phyloP scores from a whole-genome alignment of 2,113 vertebrate genomes.

The Heteronetta atricapilla region DNA sequence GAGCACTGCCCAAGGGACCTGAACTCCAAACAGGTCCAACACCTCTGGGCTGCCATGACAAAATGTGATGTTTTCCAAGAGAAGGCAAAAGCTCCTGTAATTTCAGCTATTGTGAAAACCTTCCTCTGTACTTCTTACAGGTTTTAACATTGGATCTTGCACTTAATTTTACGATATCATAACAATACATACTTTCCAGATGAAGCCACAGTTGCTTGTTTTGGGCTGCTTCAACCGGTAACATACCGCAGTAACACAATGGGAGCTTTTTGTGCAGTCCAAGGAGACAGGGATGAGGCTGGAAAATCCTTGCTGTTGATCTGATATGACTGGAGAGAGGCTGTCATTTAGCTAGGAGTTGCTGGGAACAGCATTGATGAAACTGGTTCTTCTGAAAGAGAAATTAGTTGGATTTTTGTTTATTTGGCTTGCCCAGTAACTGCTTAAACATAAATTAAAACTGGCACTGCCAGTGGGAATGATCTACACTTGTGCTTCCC shows the following conservation, averaged over 20 bases:
- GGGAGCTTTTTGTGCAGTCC: neutral
- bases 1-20: neutral
- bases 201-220: neutral
- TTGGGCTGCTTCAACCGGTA: neutral
- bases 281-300: neutral
- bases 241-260: neutral
- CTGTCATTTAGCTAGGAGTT: neutral
- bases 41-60: neutral
- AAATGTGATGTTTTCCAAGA: neutral
- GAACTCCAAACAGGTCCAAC: neutral
- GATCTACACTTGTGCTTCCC: neutral
- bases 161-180: neutral
- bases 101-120: neutral
- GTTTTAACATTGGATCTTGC: neutral
- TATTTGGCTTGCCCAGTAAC: neutral
- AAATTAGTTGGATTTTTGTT: neutral
- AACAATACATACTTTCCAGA: neutral
- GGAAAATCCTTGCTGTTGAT: neutral
- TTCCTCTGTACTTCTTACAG: accelerated
- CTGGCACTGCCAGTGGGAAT: neutral
- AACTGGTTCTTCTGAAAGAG: neutral
- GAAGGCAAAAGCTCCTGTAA: neutral
- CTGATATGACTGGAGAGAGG: neutral
- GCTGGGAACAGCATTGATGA: neutral
- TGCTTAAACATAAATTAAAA: neutral